Conservation (phyloP, 2,113 vertebrate species). For the Tichodroma muraria region DNA sequence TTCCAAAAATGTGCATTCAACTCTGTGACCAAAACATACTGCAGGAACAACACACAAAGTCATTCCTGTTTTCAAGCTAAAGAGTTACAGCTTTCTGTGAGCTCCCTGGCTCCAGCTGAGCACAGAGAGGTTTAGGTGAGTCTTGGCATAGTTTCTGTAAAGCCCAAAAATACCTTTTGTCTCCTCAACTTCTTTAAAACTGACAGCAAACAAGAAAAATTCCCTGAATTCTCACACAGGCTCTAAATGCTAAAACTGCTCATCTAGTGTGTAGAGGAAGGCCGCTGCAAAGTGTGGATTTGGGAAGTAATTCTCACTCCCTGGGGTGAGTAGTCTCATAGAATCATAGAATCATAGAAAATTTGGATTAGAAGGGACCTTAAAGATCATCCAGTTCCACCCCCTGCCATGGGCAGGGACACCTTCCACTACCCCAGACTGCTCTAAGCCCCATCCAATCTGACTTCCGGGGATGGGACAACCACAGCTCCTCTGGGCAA, state of each 20-base stretch:
- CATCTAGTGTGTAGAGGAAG: neutral
- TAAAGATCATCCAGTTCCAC: neutral
- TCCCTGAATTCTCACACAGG: neutral
- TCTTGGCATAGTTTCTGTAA: neutral
- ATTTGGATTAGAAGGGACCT: neutral
- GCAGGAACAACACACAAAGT: neutral
- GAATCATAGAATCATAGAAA: neutral
- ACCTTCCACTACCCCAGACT: neutral
- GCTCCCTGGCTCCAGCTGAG: neutral
- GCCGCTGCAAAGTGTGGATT: neutral
- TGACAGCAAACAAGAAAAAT: neutral
- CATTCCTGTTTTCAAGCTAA: neutral
- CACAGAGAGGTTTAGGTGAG: neutral
- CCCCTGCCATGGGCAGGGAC: neutral
- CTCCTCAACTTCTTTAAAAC: neutral
- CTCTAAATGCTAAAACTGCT: rapidly evolving
- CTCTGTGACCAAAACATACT: neutral
- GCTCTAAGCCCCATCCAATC: rapidly evolving
- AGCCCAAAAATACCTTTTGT: rapidly evolving
- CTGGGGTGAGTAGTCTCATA: neutral
- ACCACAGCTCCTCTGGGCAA: neutral
- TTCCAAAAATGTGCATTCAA: neutral
- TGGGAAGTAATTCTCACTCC: neutral
- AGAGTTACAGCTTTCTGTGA: neutral
- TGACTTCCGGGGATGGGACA: neutral